Evolutionary conservation across 1,140 invertebrate genomes (phyloP).

Genomic region (Drosophila watanabei): DNA sequence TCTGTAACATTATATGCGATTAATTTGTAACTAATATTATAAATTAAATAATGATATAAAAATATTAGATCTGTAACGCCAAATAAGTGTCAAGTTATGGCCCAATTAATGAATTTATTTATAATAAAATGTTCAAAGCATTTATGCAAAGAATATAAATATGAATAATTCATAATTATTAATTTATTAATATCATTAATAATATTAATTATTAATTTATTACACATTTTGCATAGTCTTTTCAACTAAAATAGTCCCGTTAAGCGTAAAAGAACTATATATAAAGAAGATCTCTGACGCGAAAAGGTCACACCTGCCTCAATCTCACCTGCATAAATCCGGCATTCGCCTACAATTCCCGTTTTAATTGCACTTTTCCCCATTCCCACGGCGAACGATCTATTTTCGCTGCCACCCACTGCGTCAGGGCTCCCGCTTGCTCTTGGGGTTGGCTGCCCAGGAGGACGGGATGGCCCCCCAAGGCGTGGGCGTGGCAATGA

Average conservation of each 20-base stretch:
- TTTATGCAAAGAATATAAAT: not conserved
- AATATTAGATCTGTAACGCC: no score
- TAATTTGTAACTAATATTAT: no score
- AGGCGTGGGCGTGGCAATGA: not conserved
- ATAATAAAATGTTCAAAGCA: not conserved
- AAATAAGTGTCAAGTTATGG: not conserved
- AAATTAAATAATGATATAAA: not conserved
- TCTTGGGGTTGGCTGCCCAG: not conserved
- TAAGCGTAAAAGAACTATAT: not conserved
- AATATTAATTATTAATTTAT: not conserved
- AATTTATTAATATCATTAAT: no score
- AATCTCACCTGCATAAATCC: not conserved
- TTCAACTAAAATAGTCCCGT: not conserved
- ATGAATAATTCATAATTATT: not conserved
- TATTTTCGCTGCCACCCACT: constrained; percentile 1
- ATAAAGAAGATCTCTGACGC: not conserved
- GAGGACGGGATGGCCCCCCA: not conserved
- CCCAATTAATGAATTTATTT: not conserved
- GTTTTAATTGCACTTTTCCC: not conserved
- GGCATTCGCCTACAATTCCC: not conserved
- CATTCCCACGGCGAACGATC: not conserved
- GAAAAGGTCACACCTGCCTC: not conserved
- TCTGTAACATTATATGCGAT: no score
- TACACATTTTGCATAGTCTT: not conserved
- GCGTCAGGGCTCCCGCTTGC: not conserved